These are phyloP conservation scores for Riparia riparia DNA, from an alignment of 2,113 vertebrate genomes.

Conservation along the genomic window DNA sequence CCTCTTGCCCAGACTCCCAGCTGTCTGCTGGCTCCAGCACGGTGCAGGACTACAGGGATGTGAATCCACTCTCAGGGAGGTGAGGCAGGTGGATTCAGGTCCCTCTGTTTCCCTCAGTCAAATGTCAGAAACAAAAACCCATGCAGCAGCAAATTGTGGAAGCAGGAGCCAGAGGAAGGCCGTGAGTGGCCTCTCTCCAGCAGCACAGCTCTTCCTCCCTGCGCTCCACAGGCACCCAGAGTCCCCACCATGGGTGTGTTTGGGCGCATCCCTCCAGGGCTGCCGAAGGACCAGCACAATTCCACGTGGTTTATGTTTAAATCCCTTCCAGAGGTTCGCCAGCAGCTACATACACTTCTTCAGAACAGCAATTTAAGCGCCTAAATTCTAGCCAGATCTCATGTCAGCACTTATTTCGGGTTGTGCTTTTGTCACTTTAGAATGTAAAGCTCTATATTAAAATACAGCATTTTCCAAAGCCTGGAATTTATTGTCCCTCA, in stretches of 20 bases:
- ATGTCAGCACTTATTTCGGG: neutral
- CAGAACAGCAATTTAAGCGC: neutral
- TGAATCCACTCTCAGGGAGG: rapidly evolving
- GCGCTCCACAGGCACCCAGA: no score
- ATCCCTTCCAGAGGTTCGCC: neutral
- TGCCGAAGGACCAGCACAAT: neutral
- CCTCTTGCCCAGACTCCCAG: neutral
- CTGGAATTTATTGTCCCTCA: neutral
- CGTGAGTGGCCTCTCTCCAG: neutral
- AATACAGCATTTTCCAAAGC: neutral
- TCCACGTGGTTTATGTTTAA: neutral
- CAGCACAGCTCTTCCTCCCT: neutral
- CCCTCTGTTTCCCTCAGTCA: neutral
- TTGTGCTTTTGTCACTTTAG: neutral
- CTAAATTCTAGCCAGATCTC: neutral
- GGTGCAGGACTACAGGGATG: rapidly evolving
- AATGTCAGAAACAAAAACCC: neutral
- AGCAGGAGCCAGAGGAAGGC: neutral
- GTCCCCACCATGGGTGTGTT: rapidly evolving
- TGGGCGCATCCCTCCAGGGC: neutral
- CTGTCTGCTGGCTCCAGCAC: neutral
- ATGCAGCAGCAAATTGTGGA: rapidly evolving
- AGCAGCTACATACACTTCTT: rapidly evolving
- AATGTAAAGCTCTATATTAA: neutral
- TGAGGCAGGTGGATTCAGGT: neutral